Percentiles rank a stretch among this genome's conserved stretches.
These are phyloP conservation scores for Nephrotoma flavescens DNA, from an alignment of 2,888 invertebrate species.

Conservation along the genomic window DNA sequence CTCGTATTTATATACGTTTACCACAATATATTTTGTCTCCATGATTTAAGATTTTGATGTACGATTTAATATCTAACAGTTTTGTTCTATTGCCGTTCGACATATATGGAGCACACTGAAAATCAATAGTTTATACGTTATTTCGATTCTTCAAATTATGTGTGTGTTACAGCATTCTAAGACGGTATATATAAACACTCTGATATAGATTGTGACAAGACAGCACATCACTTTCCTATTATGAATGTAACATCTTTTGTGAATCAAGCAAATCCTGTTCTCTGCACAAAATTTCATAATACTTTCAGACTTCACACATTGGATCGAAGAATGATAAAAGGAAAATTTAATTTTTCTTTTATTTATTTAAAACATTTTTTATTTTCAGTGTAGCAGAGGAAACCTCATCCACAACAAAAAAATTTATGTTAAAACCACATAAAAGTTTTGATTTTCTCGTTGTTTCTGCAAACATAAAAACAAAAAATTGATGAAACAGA, in stretches of 20 bases:
- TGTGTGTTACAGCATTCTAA: background rate
- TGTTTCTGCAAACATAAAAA: background rate
- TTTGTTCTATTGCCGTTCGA: background rate
- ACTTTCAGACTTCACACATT: no score
- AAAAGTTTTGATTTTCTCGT: background rate
- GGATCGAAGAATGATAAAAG: background rate
- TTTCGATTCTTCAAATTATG: background rate
- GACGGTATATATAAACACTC: background rate
- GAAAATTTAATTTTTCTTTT: background rate
- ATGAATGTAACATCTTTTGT: no score
- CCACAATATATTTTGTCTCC: background rate
- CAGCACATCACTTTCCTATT: no score
- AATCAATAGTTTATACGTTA: background rate
- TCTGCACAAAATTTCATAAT: no score
- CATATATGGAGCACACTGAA: background rate
- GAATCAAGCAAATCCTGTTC: no score
- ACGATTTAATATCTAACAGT: background rate
- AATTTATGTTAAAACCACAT: background rate
- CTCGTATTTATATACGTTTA: background rate
- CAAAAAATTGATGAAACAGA: background rate
- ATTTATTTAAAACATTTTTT: background rate
- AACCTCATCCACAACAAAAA: background rate
- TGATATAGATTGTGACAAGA: no score
- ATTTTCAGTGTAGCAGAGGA: background rate
- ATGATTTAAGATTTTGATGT: background rate